phyloP scores from a whole-genome alignment of 2,797 vertebrate genomes.

The Botia kubotai region DNA sequence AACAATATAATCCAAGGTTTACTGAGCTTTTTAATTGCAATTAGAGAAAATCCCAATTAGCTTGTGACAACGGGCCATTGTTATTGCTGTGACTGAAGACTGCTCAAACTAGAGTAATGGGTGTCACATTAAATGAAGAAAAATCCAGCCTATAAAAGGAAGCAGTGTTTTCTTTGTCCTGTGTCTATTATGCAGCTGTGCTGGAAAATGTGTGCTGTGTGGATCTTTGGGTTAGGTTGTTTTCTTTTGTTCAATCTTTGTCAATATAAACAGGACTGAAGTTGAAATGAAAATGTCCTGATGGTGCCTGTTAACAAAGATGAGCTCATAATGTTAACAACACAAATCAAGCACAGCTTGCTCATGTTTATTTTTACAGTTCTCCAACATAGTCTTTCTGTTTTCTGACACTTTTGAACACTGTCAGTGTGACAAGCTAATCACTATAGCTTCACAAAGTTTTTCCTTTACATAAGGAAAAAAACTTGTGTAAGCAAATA shows the following conservation, averaged over 20 bases:
- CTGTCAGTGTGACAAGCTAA: slow-evolving; percentile 47
- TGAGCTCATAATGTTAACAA: slow-evolving; percentile 71
- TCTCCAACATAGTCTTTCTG: slow-evolving; percentile 66
- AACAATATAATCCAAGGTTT: slow-evolving; percentile 64
- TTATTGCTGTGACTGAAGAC: slow-evolving; percentile 16
- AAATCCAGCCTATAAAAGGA: slow-evolving; percentile 28
- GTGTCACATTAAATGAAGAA: not conserved
- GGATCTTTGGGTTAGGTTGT: slow-evolving; percentile 67
- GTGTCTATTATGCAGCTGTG: slow-evolving; percentile 51
- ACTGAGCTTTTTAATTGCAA: slow-evolving; percentile 75
- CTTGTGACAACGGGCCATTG: slow-evolving; percentile 5
- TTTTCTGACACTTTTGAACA: slow-evolving; percentile 60
- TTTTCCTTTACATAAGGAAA: slow-evolving; percentile 55
- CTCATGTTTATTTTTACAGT: slow-evolving; percentile 75
- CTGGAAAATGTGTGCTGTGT: slow-evolving; percentile 59
- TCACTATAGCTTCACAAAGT: slow-evolving; percentile 61
- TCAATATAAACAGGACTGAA: slow-evolving; percentile 69
- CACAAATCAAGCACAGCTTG: slow-evolving; percentile 69
- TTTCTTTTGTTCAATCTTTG: slow-evolving; percentile 73
- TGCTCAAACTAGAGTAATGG: too few relatives aligned
- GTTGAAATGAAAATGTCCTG: slow-evolving; percentile 69
- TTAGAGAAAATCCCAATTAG: slow-evolving; percentile 50
- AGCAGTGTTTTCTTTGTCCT: slow-evolving; percentile 53
- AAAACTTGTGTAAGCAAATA: slow-evolving; percentile 14
- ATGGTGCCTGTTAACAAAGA: slow-evolving; percentile 73